Percentiles rank a stretch among this genome's conserved stretches.
Conservation (phyloP, 2,113 vertebrate species). For the Rattus rattus region DNA sequence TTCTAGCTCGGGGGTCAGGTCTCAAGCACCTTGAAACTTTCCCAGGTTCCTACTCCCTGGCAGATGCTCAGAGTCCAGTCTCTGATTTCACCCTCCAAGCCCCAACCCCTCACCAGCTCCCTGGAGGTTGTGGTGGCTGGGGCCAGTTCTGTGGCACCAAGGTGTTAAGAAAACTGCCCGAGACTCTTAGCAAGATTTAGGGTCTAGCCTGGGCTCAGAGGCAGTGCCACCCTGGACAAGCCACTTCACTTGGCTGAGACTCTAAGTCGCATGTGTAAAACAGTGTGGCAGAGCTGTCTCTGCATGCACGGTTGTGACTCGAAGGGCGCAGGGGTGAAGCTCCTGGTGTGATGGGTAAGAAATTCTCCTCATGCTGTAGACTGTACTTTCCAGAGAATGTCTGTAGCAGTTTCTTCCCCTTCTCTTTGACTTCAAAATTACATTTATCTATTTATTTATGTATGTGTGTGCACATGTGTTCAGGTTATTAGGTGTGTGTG, state of each 20-base stretch:
- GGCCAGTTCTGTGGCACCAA: background rate
- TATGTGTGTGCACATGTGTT: background rate
- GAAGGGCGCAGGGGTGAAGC: fast-evolving
- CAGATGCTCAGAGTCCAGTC: fast-evolving
- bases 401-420: too few relatives aligned
- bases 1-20: background rate
- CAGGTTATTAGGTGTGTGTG: background rate
- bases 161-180: background rate
- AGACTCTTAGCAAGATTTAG: background rate
- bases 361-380: fast-evolving
- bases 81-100: background rate
- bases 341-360: background rate
- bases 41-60: background rate
- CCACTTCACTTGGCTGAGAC: background rate
- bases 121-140: background rate
- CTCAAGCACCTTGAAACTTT: background rate
- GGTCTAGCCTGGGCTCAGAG: too few relatives aligned
- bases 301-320: fast-evolving
- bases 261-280: background rate
- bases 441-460: background rate
- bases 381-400: fast-evolving
- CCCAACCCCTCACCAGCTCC: background rate
- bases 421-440: background rate
- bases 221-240: background rate
- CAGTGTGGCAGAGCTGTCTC: background rate